Conservation (phyloP, 2,113 vertebrate genomes). For the Lynx canadensis region DNA sequence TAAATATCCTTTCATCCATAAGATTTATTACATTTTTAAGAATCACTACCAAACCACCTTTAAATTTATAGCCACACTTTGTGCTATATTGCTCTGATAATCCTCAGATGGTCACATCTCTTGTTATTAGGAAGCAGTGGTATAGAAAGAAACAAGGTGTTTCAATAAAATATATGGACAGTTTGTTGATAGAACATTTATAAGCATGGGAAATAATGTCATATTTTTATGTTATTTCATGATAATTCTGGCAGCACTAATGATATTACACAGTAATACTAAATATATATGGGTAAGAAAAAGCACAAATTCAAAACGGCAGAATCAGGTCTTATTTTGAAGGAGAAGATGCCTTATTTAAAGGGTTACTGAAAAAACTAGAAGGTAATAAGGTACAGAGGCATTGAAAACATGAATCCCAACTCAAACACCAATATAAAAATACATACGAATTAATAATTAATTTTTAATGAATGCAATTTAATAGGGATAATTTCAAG, state of each 20-base stretch:
- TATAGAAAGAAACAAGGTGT: constrained; percentile 50
- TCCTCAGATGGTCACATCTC: not conserved
- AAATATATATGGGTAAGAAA: not conserved
- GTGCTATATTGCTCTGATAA: constrained; percentile 7
- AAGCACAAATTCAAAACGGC: constrained; percentile 22
- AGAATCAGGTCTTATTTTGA: constrained; percentile 20
- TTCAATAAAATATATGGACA: constrained; percentile 49
- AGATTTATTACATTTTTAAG: not conserved
- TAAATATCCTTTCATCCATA: not conserved
- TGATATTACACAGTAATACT: not conserved
- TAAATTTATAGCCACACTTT: constrained; percentile 6
- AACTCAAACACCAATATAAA: not conserved
- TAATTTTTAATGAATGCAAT: not conserved
- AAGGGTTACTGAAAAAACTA: not conserved
- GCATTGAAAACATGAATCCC: not conserved
- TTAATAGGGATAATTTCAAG: not conserved
- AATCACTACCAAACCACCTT: not conserved
- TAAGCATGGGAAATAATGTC: not conserved
- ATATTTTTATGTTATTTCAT: constrained; percentile 5
- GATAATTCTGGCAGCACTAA: not conserved
- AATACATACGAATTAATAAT: not conserved
- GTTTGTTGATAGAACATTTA: constrained; percentile 47
- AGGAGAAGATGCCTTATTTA: not conserved
- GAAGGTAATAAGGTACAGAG: not conserved
- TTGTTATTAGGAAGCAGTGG: constrained; percentile 26